Base-by-base conservation (phyloP, 2,888 invertebrate species). In the Apotomis betuletana region DNA sequence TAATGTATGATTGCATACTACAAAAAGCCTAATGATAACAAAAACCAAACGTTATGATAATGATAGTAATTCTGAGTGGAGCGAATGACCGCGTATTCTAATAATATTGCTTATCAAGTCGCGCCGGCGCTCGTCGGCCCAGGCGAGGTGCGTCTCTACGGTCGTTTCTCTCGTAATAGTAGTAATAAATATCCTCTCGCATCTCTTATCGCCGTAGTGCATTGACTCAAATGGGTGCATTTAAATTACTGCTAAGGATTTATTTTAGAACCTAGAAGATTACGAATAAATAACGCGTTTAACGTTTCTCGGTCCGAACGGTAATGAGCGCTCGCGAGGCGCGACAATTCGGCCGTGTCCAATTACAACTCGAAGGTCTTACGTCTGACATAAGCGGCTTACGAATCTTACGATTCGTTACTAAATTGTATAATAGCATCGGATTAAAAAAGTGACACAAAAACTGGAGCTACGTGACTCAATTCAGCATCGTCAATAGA, bases 211-310 rank as follows among this genome's bases (percentile, higher is more conserved):
- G 55, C 61, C 51, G 41, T 49, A 41, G 49, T 61, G 41, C 61
- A 67, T 67, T 67, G 55, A 67, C 70, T 57, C 13, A 60, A 71
- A 71, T 67, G 67, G 70, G 12, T 61, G 61, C 67, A 67, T 71
- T 61, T 71, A 67, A 67, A 62, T 67, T 60, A 70, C 60, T 52
- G 70, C 49, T 55, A 58, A 67, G 61, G 51, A 67, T 67, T 71
- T 58, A 62, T 67, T 52, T 57, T 51, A 71, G 57, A 71, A 61
- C 62, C 67, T 57, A 67, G 13, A 41, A 27, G 57, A 71, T 71
- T 41, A 67, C 57, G 57, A 65, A 67, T 62, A 61, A 67, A 71
- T 71, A 71, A 71, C 55, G 49, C 49, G 51, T 44, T 55, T 67
- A 13, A 44, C 64, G 59, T 59, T 64, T 54, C 27, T 41, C n/a